phyloP scores from a whole-genome alignment of 2,888 invertebrate species.

The Rhamphomyia laevipes region DNA sequence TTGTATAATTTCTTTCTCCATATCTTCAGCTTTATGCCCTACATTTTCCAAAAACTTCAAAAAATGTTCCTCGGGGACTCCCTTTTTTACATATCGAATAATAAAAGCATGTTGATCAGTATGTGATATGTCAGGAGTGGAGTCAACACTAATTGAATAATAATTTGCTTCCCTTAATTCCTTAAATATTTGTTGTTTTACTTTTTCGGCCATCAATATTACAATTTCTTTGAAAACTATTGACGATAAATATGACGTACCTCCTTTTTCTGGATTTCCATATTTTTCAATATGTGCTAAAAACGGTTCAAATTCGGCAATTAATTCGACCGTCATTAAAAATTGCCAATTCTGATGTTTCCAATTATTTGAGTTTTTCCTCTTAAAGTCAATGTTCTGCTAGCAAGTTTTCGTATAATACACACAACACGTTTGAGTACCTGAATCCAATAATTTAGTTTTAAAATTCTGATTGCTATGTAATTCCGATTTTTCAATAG shows the following conservation, averaged over 20 bases:
- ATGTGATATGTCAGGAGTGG: neutral
- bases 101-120: neutral
- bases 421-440: neutral
- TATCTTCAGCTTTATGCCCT: constrained; percentile 3
- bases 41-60: neutral
- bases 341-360: neutral
- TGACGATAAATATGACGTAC: neutral
- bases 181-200: neutral
- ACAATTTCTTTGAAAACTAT: neutral
- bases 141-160: neutral
- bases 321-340: neutral
- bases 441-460: neutral
- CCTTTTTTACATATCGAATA: neutral
- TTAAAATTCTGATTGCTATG: neutral
- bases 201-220: neutral
- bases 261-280: constrained; percentile 1
- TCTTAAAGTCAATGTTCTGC: neutral
- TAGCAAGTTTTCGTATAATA: neutral
- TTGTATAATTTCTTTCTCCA: constrained; percentile 2
- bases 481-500: neutral
- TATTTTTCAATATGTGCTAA: constrained; percentile 1
- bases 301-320: neutral
- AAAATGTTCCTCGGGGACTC: neutral
- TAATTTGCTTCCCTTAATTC: neutral
- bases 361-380: neutral